A percentile compares a stretch with the other conserved stretches of the same genome.
Evolutionary conservation across 2,797 vertebrate genomes (phyloP).

Genomic region (Hozukius guyotensis): DNA sequence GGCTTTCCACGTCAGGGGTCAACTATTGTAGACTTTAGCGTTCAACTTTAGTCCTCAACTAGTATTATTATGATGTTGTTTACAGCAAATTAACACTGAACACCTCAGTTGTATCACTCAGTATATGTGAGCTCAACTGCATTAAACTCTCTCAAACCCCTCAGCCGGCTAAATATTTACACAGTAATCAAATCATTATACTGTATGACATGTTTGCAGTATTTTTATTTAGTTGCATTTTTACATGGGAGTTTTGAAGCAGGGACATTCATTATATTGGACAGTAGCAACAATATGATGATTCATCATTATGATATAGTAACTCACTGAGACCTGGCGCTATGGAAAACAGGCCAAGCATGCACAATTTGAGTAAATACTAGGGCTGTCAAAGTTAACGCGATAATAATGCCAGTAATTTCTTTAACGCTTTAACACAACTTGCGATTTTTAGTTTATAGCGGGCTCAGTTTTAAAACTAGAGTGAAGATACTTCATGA

Average conservation of each 20-base stretch:
- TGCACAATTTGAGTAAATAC: slow-evolving; percentile 5
- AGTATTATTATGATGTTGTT: not conserved
- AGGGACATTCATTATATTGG: slow-evolving; percentile 3
- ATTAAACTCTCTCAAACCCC: not conserved
- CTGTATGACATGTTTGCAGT: not conserved
- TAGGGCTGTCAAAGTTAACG: too few relatives aligned
- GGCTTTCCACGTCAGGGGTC: not conserved
- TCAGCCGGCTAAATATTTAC: slow-evolving; percentile 11
- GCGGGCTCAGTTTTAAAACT: too few relatives aligned
- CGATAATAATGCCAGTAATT: accelerated
- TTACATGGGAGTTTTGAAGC: not conserved
- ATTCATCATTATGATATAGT: slow-evolving; percentile 33
- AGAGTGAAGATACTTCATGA: too few relatives aligned
- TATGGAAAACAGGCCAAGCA: not conserved
- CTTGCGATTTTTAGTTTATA: too few relatives aligned
- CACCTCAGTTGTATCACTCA: not conserved
- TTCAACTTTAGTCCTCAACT: not conserved
- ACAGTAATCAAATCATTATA: slow-evolving; percentile 10
- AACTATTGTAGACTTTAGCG: not conserved
- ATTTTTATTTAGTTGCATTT: slow-evolving; percentile 8
- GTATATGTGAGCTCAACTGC: not conserved
- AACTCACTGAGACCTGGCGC: not conserved
- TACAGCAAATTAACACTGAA: slow-evolving; percentile 15
- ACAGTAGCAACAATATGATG: slow-evolving; percentile 1
- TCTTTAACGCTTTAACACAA: too few relatives aligned